Conservation (phyloP, 2,113 vertebrate species). For the Astur gentilis region DNA sequence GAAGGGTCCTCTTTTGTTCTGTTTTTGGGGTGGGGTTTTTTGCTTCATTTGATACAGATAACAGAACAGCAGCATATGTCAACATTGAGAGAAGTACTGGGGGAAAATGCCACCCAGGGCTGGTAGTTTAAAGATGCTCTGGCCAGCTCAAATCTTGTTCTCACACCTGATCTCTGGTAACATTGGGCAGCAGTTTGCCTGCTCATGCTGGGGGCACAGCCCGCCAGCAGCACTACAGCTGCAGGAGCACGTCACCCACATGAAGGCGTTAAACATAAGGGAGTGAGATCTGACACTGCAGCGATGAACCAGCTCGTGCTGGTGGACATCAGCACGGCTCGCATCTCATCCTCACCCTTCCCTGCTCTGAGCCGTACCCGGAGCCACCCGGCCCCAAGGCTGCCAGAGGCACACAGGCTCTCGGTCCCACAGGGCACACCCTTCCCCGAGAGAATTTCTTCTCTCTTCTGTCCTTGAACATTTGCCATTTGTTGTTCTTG, state of each 20-base stretch:
- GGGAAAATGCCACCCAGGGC: background rate
- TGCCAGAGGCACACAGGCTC: background rate
- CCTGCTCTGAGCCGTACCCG: fast-evolving
- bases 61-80: fast-evolving
- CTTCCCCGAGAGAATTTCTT: background rate
- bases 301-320: fast-evolving
- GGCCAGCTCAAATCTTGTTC: background rate
- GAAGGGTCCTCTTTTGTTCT: background rate
- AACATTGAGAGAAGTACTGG: background rate
- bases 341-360: fast-evolving
- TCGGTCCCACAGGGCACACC: background rate
- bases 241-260: background rate
- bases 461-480: background rate
- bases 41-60: background rate
- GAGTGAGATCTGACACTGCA: fast-evolving
- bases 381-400: background rate
- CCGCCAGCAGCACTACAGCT: background rate
- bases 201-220: background rate
- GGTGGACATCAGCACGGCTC: fast-evolving
- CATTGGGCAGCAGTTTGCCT: fast-evolving
- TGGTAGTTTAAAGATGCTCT: background rate
- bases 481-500: background rate
- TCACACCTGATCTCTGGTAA: fast-evolving
- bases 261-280: fast-evolving
- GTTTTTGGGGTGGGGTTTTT: background rate